A percentile compares a stretch with the other conserved stretches of the same genome.
phyloP scores from a whole-genome alignment of 2,113 vertebrate species.

The Tilapia sparmanii region DNA sequence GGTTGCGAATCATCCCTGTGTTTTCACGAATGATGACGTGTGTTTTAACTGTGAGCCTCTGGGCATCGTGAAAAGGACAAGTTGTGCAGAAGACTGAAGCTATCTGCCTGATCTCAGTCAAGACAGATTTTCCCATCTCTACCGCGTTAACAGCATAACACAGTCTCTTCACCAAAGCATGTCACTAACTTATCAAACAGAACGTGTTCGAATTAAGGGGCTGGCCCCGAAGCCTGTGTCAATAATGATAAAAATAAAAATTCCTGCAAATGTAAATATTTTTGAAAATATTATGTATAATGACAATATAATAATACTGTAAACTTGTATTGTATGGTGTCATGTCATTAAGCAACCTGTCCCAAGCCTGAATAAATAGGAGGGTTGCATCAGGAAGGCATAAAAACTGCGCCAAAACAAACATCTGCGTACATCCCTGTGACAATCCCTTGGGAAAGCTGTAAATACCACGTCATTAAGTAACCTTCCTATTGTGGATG shows the following conservation, averaged over 20 bases:
- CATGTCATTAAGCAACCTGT: background rate
- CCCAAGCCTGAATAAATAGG: background rate
- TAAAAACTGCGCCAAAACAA: background rate
- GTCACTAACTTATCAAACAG: background rate
- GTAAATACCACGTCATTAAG: background rate
- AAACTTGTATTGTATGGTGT: background rate
- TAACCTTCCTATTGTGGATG: background rate
- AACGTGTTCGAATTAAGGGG: fast-evolving
- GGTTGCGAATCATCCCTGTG: background rate
- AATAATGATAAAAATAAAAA: background rate
- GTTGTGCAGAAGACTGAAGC: background rate
- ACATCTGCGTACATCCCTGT: background rate
- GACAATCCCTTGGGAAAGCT: background rate
- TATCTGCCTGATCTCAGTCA: background rate
- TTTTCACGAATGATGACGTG: background rate
- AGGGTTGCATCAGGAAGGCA: background rate
- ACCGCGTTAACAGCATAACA: background rate
- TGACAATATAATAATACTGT: background rate
- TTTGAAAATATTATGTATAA: background rate
- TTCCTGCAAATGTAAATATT: background rate
- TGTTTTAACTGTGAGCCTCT: background rate
- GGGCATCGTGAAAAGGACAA: background rate
- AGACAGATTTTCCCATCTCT: background rate
- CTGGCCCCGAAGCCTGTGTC: background rate
- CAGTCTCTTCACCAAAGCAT: background rate